Evolutionary conservation across 2,113 vertebrate genomes (phyloP).

Genomic region (Neofelis nebulosa): DNA sequence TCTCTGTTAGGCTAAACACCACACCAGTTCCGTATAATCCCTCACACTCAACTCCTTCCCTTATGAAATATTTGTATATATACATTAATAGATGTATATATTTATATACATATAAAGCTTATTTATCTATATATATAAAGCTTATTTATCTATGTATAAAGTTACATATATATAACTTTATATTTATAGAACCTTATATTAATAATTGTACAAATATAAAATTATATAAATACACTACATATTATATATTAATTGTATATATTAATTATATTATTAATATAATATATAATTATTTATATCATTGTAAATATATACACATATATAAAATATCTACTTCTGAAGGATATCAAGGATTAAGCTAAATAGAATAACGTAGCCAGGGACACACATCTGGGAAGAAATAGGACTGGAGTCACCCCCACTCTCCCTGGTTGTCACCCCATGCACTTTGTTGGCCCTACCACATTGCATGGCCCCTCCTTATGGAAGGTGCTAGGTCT

Average conservation of each 20-base stretch:
- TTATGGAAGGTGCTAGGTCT: neutral
- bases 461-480: accelerated
- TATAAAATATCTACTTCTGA: neutral
- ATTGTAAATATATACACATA: neutral
- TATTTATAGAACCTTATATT: too few relatives aligned
- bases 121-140: too few relatives aligned
- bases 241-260: too few relatives aligned
- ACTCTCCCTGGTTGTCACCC: accelerated
- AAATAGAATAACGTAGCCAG: neutral
- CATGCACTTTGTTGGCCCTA: accelerated
- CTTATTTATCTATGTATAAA: too few relatives aligned
- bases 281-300: too few relatives aligned
- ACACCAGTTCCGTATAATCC: neutral
- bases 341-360: neutral
- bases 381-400: neutral
- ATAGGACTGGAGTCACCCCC: too few relatives aligned
- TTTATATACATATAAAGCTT: too few relatives aligned
- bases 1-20: neutral
- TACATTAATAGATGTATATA: neutral
- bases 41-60: neutral
- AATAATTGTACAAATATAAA: too few relatives aligned
- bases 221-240: too few relatives aligned
- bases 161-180: too few relatives aligned
- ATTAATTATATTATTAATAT: too few relatives aligned
- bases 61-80: neutral